Percentiles rank a stretch among this genome's conserved stretches.
Conservation (phyloP, 2,888 invertebrate genomes). For the Patella caerulea region DNA sequence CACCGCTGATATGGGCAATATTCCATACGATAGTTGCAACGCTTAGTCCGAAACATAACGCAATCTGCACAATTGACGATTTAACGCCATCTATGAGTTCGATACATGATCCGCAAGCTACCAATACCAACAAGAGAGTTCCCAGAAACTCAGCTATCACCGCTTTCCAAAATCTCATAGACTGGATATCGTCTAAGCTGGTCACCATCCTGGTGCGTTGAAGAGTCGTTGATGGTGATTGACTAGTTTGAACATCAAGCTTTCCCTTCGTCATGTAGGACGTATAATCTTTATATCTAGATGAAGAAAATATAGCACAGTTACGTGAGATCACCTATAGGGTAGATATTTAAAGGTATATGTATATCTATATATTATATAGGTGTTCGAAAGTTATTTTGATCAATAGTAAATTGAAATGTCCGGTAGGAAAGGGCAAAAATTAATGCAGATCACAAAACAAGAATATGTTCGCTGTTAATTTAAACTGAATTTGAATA, state of each 20-base stretch:
- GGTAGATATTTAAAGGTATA: too few species aligned
- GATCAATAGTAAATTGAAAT: too few species aligned
- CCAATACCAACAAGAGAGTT: conserved; percentile 86
- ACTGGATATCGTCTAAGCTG: conserved; percentile 45
- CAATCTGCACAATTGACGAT: conserved; percentile 77
- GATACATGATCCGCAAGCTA: conserved; percentile 83
- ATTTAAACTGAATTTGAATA: too few species aligned
- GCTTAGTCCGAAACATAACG: conserved; percentile 88
- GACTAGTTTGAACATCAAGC: background rate
- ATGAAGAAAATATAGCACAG: too few species aligned
- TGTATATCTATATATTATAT: too few species aligned
- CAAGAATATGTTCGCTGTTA: too few species aligned
- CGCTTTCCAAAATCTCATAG: conserved; percentile 80
- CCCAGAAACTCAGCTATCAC: conserved; percentile 90
- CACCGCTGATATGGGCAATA: conserved; percentile 90
- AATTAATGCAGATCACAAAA: too few species aligned
- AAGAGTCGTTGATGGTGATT: background rate
- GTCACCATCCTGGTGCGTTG: conserved; percentile 39
- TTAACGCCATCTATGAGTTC: conserved; percentile 61
- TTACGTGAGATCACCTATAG: too few species aligned
- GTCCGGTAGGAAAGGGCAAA: too few species aligned
- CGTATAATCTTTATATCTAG: too few species aligned
- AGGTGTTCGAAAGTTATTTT: too few species aligned
- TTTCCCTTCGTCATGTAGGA: background rate
- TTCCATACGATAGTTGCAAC: conserved; percentile 89